Conservation (phyloP, 2,888 invertebrate species). For the Alcis repandata region DNA sequence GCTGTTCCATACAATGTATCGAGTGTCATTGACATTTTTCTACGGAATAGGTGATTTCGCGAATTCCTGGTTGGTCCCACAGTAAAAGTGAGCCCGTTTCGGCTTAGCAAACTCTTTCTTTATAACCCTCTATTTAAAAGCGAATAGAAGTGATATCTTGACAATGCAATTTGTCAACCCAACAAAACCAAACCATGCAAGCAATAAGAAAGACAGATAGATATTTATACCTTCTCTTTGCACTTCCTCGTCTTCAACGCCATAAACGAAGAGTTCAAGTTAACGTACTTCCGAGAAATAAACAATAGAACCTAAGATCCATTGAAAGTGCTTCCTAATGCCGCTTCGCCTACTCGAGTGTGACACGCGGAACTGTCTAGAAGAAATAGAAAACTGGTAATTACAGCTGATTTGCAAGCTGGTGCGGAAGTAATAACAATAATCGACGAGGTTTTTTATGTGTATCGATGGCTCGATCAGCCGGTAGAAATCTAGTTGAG, state of each 20-base stretch:
- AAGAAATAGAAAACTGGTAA: slow-evolving; percentile 45
- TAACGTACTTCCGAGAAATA: slow-evolving; percentile 12
- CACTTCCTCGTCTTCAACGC: not conserved
- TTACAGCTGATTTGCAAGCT: slow-evolving; percentile 39
- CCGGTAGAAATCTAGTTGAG: slow-evolving; percentile 8
- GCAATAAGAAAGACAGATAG: too few species aligned
- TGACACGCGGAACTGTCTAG: slow-evolving; percentile 40
- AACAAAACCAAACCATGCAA: not conserved
- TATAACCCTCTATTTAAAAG: too few species aligned
- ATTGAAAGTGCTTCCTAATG: slow-evolving; percentile 18
- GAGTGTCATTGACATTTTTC: too few species aligned
- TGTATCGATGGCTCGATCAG: slow-evolving; percentile 2
- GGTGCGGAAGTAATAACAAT: slow-evolving; percentile 24
- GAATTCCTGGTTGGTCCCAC: too few species aligned
- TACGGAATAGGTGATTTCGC: too few species aligned
- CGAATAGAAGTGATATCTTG: not conserved
- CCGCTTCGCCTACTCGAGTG: slow-evolving; percentile 32
- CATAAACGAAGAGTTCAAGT: too few species aligned
- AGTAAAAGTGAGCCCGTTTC: too few species aligned
- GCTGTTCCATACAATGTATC: too few species aligned
- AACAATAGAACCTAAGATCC: slow-evolving; percentile 17
- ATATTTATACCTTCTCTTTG: not conserved
- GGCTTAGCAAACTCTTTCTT: too few species aligned
- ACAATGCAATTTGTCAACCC: slow-evolving; percentile 6
- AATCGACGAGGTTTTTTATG: slow-evolving; percentile 15